Percentiles rank a stretch among this genome's conserved stretches.
Conservation (phyloP, 37 sponge, comb jelly and placozoan species). For the Mnemiopsis leidyi region DNA sequence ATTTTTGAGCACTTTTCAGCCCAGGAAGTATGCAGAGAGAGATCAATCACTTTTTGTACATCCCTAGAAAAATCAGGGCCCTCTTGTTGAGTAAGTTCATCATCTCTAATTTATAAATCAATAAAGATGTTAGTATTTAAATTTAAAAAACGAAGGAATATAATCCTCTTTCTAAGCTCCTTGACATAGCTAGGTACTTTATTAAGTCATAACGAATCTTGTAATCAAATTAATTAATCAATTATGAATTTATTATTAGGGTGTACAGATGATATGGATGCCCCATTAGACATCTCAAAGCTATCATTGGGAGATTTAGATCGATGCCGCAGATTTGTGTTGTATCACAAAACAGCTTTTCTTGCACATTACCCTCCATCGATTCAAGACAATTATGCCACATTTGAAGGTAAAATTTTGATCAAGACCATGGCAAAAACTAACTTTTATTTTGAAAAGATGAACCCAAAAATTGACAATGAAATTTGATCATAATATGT, state of each 20-base stretch:
- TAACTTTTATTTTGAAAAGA: too few species aligned
- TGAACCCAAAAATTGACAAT: too few species aligned
- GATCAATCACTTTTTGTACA: neutral
- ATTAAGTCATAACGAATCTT: too few species aligned
- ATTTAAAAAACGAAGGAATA: too few species aligned
- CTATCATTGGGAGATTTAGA: conserved; percentile 1
- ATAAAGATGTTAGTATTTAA: too few species aligned
- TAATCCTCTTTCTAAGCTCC: too few species aligned
- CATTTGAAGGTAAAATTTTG: conserved; percentile 4
- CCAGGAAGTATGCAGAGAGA: neutral
- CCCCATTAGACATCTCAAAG: neutral
- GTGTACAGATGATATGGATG: neutral
- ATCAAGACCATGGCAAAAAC: too few species aligned
- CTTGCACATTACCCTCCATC: conserved; percentile 16
- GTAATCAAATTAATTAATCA: too few species aligned
- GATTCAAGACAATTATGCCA: neutral
- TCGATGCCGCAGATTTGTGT: neutral
- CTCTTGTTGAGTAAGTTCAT: neutral
- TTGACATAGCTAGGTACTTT: too few species aligned
- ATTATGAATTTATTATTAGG: neutral
- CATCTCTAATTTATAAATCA: too few species aligned
- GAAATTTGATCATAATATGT: too few species aligned
- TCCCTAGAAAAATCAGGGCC: neutral
- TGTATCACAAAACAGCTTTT: neutral
- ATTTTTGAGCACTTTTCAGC: neutral